Conservation (phyloP, 2,113 vertebrate genomes). For the Otocyon megalotis region DNA sequence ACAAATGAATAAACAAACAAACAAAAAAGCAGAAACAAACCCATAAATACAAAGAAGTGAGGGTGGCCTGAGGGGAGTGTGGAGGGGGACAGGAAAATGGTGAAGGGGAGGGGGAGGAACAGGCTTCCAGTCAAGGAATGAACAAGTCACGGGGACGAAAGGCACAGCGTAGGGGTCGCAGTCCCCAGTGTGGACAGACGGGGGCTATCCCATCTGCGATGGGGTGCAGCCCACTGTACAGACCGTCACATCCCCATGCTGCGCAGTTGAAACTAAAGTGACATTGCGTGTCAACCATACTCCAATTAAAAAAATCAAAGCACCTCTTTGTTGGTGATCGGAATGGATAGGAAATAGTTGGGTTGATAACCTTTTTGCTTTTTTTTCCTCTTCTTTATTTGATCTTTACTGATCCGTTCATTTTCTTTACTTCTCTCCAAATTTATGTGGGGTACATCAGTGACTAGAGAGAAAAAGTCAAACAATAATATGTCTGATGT, state of each 20-base stretch:
- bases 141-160: not conserved
- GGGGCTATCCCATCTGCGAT: not conserved
- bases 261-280: not conserved
- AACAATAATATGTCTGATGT: not conserved
- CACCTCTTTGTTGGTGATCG: constrained; percentile 91
- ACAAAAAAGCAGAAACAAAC: not conserved
- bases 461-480: constrained; percentile 84
- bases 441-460: constrained; percentile 77
- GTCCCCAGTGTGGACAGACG: not conserved
- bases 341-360: constrained; percentile 97
- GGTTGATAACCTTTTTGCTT: constrained; percentile 88
- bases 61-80: not conserved
- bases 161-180: not conserved
- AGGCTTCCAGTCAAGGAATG: not conserved
- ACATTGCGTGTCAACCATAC: not conserved
- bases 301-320: not conserved
- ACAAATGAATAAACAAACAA: not conserved
- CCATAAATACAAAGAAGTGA: not conserved
- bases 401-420: constrained; percentile 85
- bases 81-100: not conserved
- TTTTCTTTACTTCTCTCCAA: constrained; percentile 90
- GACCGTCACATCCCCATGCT: not conserved
- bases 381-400: constrained; percentile 88
- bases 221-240: not conserved
- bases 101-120: not conserved